These are phyloP conservation scores for Zelleria hepariella DNA, from an alignment of 2,888 invertebrate genomes.

Conservation along the genomic window DNA sequence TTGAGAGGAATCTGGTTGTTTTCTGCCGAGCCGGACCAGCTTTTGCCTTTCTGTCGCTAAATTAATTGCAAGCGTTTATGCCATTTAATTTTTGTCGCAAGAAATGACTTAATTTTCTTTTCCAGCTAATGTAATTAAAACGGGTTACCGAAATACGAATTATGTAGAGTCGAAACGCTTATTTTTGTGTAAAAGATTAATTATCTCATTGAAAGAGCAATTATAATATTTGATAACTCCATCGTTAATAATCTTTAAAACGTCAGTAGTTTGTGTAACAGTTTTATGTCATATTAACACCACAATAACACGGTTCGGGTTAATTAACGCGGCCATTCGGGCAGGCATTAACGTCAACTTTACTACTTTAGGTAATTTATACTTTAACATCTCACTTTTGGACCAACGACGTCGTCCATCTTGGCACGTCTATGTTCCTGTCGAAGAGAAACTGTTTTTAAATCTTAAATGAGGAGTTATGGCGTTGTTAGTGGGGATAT, in stretches of 20 bases:
- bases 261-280: slow-evolving; percentile 33
- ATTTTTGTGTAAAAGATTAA: not conserved
- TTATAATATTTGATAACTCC: not conserved
- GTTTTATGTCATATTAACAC: slow-evolving; percentile 32
- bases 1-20: not conserved
- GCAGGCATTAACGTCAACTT: slow-evolving; percentile 55
- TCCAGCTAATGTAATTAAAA: not conserved
- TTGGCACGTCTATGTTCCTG: not conserved
- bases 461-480: not conserved
- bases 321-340: slow-evolving; percentile 55
- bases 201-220: not conserved
- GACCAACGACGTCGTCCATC: not conserved
- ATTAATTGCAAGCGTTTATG: not conserved
- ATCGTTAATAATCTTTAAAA: not conserved
- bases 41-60: not conserved
- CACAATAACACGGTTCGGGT: slow-evolving; percentile 31
- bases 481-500: too few species aligned
- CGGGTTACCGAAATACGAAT: not conserved
- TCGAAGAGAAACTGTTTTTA: not conserved
- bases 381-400: not conserved
- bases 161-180: not conserved
- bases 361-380: slow-evolving; percentile 17
- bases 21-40: not conserved
- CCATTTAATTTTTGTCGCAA: not conserved
- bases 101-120: not conserved